Conservation (phyloP, 2,113 vertebrate species). For the Silurus glanis region DNA sequence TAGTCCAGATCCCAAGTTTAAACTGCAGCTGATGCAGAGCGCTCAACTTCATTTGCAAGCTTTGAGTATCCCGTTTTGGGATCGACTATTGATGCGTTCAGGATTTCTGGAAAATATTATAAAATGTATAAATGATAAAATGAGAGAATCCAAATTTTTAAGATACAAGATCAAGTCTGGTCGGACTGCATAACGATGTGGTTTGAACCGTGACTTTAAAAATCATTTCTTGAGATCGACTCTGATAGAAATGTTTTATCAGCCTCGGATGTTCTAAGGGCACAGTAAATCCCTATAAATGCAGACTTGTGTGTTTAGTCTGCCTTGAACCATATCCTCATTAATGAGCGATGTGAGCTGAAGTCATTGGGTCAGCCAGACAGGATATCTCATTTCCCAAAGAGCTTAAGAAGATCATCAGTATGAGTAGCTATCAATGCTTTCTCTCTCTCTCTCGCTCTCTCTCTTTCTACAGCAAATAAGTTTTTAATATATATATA, state of each 20-base stretch:
- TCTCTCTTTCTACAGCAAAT: background rate
- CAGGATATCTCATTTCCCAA: slow-evolving; percentile 31
- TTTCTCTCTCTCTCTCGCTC: background rate
- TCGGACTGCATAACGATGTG: slow-evolving; percentile 40
- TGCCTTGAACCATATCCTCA: slow-evolving; percentile 27
- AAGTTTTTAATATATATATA: no score
- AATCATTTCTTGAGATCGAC: slow-evolving; percentile 22
- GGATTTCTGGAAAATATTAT: slow-evolving; percentile 41
- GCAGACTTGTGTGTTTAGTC: slow-evolving; percentile 35
- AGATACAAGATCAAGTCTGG: slow-evolving; percentile 13
- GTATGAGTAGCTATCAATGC: background rate
- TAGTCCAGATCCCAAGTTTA: background rate
- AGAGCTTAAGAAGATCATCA: slow-evolving; percentile 18
- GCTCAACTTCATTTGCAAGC: background rate
- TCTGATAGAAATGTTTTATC: background rate
- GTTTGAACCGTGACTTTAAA: slow-evolving; percentile 29
- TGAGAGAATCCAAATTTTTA: slow-evolving; percentile 22
- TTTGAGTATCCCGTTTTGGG: background rate
- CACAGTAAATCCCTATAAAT: slow-evolving; percentile 49
- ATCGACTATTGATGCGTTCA: background rate
- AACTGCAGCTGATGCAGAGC: background rate
- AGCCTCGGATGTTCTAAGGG: slow-evolving; percentile 20
- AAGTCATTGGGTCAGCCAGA: slow-evolving; percentile 37
- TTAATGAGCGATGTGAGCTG: slow-evolving; percentile 37
- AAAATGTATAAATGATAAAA: slow-evolving; percentile 25